These are phyloP conservation scores for Flexamia atlantica DNA, from an alignment of 2,888 invertebrate genomes.

Conservation along the genomic window DNA sequence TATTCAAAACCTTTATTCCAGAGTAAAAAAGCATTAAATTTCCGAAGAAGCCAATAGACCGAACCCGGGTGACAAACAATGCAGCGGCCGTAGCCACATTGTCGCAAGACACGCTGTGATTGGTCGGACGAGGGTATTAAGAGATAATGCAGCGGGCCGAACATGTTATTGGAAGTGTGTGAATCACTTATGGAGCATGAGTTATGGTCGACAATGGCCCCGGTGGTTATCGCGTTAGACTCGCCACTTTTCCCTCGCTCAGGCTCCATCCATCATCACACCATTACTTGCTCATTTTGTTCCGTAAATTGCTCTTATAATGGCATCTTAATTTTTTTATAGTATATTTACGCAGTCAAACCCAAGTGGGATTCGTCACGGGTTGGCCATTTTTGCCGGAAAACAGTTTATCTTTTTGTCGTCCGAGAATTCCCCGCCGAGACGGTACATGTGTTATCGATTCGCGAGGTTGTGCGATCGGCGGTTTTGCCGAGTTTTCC, in stretches of 20 bases:
- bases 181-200: conserved; percentile 56
- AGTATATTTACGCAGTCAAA: conserved; percentile 52
- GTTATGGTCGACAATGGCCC: conserved; percentile 44
- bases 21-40: background rate
- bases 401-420: conserved; percentile 45
- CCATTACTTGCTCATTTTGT: conserved; percentile 58
- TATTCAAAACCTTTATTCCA: background rate
- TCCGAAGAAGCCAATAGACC: background rate
- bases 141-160: conserved; percentile 54
- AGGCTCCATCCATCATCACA: conserved; percentile 44
- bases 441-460: background rate
- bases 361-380: conserved; percentile 44
- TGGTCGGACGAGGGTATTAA: conserved; percentile 48
- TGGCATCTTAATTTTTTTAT: conserved; percentile 55
- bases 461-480: background rate
- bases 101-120: conserved; percentile 25
- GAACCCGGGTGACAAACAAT: conserved; percentile 26
- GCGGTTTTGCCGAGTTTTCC: no score
- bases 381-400: conserved; percentile 1
- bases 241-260: conserved; percentile 42
- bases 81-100: conserved; percentile 9
- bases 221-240: conserved; percentile 46
- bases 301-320: conserved; percentile 46
- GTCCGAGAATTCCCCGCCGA: background rate
- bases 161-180: conserved; percentile 59